Evolutionary conservation across 2,113 vertebrate genomes (phyloP), one percentile per base, ranked within the genome.

Genomic region (Calcarius ornatus): DNA sequence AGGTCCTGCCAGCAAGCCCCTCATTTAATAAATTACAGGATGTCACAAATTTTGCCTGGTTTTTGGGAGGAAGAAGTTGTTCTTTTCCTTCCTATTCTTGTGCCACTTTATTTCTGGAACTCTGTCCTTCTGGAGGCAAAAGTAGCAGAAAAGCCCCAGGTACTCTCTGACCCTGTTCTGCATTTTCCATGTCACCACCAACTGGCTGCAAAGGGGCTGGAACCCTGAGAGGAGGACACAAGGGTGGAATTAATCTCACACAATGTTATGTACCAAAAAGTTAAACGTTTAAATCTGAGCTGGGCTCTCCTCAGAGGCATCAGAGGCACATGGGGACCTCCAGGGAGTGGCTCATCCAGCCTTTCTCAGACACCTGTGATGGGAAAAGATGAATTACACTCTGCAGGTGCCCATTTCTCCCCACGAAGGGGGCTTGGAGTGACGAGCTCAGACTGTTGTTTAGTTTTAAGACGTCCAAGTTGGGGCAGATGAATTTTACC

Each of bases 401-500:
- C 35, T 66, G 42, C 63, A 81, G 45, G 13, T 94, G 45, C n/a
- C 75, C 54, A n/a, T 70, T 86, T 54, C 42, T 79, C 50, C 81
- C 56, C 66, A 63, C 0, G 0, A 92, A 93, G 37, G 25, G 33
- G 80, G 70, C 17, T 81, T 47, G 47, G 73, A 35, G 17, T 76
- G 78, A 92, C 0, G 2, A 94, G 69, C 79, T 94, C 48, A 88
- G 53, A 57, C 68, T 77, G 43, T 64, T 93, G 79, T 95, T 96
- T 92, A 66, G 76, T 86, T 96, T 92, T 88, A 66, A 90, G 90
- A 81, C 1, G 0, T 94, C 96, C 88, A 94, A 90, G 50, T 93
- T 63, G 51, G 12, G 23, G 76, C 42, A 92, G 90, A 94, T 54
- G 82, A 69, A 80, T 94, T 95, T 88, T 95, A 86, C 90, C 94